A percentile compares a stretch with the other conserved stretches of the same genome.
Conservation (phyloP, 2,888 invertebrate genomes). For the Vesta saturnalis region DNA sequence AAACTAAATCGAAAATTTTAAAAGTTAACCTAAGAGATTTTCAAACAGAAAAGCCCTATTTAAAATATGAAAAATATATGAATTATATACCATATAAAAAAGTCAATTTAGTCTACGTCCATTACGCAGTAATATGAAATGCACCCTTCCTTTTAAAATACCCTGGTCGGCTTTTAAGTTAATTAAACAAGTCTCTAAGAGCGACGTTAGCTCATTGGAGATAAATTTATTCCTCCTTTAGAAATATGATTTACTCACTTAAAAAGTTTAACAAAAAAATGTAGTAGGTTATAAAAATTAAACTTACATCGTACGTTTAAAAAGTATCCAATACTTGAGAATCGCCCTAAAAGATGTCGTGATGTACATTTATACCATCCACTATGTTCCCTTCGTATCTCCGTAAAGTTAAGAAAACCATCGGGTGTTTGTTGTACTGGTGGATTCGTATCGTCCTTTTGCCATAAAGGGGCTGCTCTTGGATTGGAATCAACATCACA, state of each 20-base stretch:
- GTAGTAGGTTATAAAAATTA: background rate
- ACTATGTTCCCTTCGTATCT: conserved; percentile 81
- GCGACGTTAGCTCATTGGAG: conserved; percentile 50
- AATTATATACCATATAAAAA: background rate
- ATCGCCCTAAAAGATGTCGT: conserved; percentile 82
- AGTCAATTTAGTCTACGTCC: conserved; percentile 15
- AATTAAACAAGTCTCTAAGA: conserved; percentile 54
- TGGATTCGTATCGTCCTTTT: conserved; percentile 65
- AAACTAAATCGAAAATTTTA: no score
- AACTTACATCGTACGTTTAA: conserved; percentile 88
- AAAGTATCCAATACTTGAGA: conserved; percentile 91
- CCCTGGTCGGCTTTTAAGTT: conserved; percentile 47
- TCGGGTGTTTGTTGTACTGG: conserved; percentile 75
- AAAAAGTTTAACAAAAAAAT: background rate
- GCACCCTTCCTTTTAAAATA: conserved; percentile 49
- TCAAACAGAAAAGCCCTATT: no score
- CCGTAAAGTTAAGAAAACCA: conserved; percentile 86
- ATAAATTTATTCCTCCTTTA: conserved; percentile 50
- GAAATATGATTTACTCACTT: conserved; percentile 39
- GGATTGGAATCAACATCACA: conserved; percentile 96
- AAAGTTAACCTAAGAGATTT: no score
- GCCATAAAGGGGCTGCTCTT: conserved; percentile 85
- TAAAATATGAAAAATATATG: no score
- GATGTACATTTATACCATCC: conserved; percentile 95
- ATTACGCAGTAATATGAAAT: conserved; percentile 40